These are phyloP conservation scores for Brenthis hecate DNA, from an alignment of 2,888 invertebrate species.

Conservation along the genomic window DNA sequence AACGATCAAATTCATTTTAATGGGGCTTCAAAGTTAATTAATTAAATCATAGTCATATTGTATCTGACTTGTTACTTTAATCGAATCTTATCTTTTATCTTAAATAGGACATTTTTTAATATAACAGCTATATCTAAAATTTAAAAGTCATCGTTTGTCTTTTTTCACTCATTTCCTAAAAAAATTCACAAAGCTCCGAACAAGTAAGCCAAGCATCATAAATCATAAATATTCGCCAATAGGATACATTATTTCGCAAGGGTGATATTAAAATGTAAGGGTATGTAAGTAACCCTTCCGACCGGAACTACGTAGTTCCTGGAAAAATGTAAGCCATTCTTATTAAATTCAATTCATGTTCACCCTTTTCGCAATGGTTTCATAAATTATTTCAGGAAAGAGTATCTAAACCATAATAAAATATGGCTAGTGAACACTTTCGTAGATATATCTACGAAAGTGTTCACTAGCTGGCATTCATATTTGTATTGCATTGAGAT, in stretches of 20 bases:
- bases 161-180: neutral
- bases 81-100: too few relatives aligned
- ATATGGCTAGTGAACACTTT: too few relatives aligned
- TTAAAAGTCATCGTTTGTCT: too few relatives aligned
- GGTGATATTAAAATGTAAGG: conserved; percentile 47
- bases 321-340: conserved; percentile 22
- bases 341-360: conserved; percentile 20
- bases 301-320: conserved; percentile 46
- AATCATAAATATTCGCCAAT: conserved; percentile 43
- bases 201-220: conserved; percentile 19
- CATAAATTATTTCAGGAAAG: neutral
- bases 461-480: too few relatives aligned
- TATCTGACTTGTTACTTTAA: too few relatives aligned
- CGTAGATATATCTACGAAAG: too few relatives aligned
- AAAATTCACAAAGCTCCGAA: neutral
- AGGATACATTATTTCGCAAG: conserved; percentile 40
- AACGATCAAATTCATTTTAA: too few relatives aligned
- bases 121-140: too few relatives aligned
- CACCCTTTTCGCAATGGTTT: conserved; percentile 2
- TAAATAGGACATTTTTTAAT: too few relatives aligned
- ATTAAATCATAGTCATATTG: too few relatives aligned
- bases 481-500: too few relatives aligned
- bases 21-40: too few relatives aligned
- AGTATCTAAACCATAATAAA: neutral
- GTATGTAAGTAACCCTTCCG: conserved; percentile 50